A percentile compares a stretch with the other conserved stretches of the same genome.
These are phyloP conservation scores for Cygnus olor DNA, from an alignment of 2,797 vertebrate genomes.

Conservation along the genomic window DNA sequence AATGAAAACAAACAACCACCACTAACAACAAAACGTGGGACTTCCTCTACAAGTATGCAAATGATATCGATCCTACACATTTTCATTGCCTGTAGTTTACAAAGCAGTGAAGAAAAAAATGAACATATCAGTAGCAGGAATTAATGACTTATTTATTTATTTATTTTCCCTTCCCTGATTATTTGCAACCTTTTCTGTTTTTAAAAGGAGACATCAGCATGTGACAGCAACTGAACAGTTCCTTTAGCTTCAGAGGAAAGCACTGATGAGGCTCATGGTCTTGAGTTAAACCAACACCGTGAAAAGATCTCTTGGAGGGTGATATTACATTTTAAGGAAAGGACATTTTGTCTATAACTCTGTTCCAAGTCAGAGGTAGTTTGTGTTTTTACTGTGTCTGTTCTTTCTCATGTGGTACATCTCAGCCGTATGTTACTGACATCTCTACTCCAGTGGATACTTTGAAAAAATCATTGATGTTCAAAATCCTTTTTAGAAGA, in stretches of 20 bases:
- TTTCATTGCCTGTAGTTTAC: not conserved
- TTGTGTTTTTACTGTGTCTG: not conserved
- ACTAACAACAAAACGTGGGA: too few species aligned
- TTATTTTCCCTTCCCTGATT: not conserved
- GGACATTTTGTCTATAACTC: not conserved
- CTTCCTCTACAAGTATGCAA: not conserved
- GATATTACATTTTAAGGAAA: not conserved
- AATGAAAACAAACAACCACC: not conserved
- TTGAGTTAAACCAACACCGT: not conserved
- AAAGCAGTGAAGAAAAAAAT: not conserved
- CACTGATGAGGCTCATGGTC: not conserved
- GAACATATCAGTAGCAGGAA: not conserved
- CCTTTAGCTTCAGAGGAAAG: not conserved
- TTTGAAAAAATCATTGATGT: not conserved
- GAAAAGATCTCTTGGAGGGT: not conserved
- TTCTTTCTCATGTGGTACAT: not conserved
- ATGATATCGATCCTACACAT: not conserved
- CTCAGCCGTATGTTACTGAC: not conserved
- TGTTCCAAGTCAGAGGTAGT: not conserved
- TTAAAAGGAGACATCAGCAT: not conserved
- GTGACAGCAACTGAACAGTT: not conserved
- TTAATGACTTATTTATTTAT: not conserved
- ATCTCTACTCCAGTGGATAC: fast-evolving
- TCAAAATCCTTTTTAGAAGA: not conserved
- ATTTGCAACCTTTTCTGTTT: not conserved